Base-by-base conservation (phyloP, 2,797 vertebrate genomes). In the Syncerus caffer region DNA sequence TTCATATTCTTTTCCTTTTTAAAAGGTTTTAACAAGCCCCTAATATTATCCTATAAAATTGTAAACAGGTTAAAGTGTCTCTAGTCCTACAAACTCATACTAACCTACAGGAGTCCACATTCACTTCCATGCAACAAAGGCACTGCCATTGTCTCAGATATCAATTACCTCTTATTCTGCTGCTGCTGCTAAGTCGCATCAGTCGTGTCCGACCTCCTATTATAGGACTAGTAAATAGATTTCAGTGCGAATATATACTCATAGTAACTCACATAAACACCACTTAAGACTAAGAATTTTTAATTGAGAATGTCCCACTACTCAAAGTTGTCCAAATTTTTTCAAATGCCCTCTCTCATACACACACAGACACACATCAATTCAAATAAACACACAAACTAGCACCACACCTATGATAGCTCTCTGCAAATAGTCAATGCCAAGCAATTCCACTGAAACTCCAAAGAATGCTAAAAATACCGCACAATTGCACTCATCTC, bases 241-340 rank as follows among this genome's bases (percentile, higher is more conserved):
- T 96, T 74, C 31, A 25, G 2, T 55, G 13, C 1, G 74, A 86
- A 90, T 87, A 51, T 71, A n/a, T 3, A 53, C 5, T 62, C 45
- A 78, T 1, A 86, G 55, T 34, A 95, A 90, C 38, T 95, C 55
- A 78, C 1, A 29, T 84, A 64, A 89, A 47, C 31, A 47, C 76
- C 57, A 57, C 38, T 64, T 55, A 23, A 90, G 25, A 47, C 34
- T 50, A 74, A 90, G 60, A 79, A 15, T 42, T 25, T 71, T 76
- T 51, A 85, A 79, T 19, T 53, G 51, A 74, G 21, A 45, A 13
- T 85, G 45, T 45, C 62, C 19, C 14, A 74, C 11, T 74, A 42
- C 3, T 64, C 42, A 67, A 27, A 85, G 34, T 57, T 50, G n/a
- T 79, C 7, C 38, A 80, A 42, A 16, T 42, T 31, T 84, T 62